Conservation (phyloP, 1,140 invertebrate genomes). For the Hycleus cichorii region DNA sequence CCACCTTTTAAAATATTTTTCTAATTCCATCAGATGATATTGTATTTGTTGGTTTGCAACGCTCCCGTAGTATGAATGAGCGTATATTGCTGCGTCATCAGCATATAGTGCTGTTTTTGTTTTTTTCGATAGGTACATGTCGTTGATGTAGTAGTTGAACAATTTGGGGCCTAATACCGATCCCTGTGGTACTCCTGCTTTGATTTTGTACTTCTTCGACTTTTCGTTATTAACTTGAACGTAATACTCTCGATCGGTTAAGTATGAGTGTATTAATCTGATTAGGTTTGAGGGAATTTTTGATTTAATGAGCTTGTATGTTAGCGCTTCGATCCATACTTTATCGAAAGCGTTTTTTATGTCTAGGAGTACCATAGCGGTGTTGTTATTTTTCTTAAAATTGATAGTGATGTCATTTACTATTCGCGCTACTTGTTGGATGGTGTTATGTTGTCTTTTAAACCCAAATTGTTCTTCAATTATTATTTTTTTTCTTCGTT, state of each 20-base stretch:
- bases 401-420: constrained; percentile 16
- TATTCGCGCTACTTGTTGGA: constrained; percentile 22
- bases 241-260: neutral
- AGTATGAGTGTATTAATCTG: constrained; percentile 1
- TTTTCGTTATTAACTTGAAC: neutral
- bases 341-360: constrained; percentile 32
- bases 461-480: constrained; percentile 27
- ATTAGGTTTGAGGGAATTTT: neutral
- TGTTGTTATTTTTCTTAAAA: constrained; percentile 17
- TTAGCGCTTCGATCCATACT: constrained; percentile 28
- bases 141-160: constrained; percentile 21
- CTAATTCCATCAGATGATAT: constrained; percentile 5
- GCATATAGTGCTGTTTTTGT: constrained; percentile 22
- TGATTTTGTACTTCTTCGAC: constrained; percentile 1
- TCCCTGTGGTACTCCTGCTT: constrained; percentile 28
- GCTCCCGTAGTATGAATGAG: neutral
- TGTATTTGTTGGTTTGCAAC: constrained; percentile 12
- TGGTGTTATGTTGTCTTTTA: constrained; percentile 15
- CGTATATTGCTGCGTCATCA: constrained; percentile 25
- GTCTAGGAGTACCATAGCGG: constrained; percentile 22
- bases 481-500: constrained; percentile 23
- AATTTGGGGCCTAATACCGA: constrained; percentile 22
- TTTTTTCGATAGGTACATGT: constrained; percentile 15
- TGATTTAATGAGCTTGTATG: constrained; percentile 22
- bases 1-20: constrained; percentile 13